phyloP scores from a whole-genome alignment of 23 tunicate genomes.

The Pegea sp. region DNA sequence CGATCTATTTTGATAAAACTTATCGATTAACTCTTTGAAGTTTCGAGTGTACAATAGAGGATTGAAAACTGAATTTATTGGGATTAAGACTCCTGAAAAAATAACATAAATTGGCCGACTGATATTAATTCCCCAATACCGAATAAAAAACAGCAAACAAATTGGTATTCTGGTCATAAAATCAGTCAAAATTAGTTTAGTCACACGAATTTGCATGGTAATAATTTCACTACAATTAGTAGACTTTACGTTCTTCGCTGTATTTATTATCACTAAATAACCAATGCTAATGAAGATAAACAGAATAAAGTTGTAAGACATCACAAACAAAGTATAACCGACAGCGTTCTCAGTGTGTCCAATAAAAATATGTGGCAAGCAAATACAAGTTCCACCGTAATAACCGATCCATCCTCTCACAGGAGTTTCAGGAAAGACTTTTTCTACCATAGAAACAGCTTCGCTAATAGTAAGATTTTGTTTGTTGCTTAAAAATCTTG shows the following conservation, averaged over 20 bases:
- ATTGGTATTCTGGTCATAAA: slow-evolving; percentile 1
- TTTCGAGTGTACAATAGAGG: slow-evolving; percentile 10
- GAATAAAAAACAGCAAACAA: background rate
- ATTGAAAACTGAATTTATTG: slow-evolving; percentile 16
- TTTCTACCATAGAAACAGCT: background rate
- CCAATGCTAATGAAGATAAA: slow-evolving; percentile 6
- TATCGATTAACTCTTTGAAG: slow-evolving; percentile 2
- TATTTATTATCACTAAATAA: slow-evolving; percentile 1
- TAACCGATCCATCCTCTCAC: slow-evolving; percentile 3
- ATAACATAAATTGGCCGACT: background rate
- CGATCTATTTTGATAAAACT: no score
- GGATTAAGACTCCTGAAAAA: slow-evolving; percentile 8
- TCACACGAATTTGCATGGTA: slow-evolving; percentile 1
- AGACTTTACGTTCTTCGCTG: background rate
- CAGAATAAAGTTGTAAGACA: slow-evolving; percentile 2
- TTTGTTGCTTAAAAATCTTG: background rate
- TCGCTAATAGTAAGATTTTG: background rate
- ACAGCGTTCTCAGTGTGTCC: background rate
- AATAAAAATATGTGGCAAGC: slow-evolving; percentile 8
- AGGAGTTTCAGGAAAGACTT: background rate
- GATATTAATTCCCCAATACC: background rate
- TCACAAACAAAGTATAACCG: slow-evolving; percentile 5
- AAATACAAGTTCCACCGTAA: slow-evolving; percentile 8
- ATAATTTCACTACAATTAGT: background rate
- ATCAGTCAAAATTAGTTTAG: background rate